These are phyloP conservation scores for Danaus melanippus DNA, from an alignment of 1,140 invertebrate species.

Conservation along the genomic window DNA sequence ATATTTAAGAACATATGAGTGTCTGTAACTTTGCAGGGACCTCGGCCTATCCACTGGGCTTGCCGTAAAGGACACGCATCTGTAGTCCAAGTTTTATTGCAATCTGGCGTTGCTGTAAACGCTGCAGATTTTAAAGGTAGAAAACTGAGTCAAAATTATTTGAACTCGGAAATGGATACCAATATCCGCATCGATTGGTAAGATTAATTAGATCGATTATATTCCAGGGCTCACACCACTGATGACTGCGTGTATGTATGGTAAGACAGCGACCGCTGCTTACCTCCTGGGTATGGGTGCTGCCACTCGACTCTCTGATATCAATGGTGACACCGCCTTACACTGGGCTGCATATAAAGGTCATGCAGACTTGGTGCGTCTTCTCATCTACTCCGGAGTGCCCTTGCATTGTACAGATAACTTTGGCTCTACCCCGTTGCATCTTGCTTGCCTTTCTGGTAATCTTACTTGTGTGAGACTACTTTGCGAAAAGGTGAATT, in stretches of 20 bases:
- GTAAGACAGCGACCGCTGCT: conserved; percentile 88
- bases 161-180: too few relatives aligned
- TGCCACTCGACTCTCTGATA: conserved; percentile 87
- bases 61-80: conserved; percentile 88
- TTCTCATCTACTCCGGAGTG: conserved; percentile 92
- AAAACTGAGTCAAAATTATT: neutral
- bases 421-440: conserved; percentile 93
- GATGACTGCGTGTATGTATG: conserved; percentile 95
- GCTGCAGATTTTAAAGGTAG: conserved; percentile 88
- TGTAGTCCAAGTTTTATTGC: conserved; percentile 86
- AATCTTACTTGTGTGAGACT: conserved; percentile 86
- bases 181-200: too few relatives aligned
- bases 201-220: too few relatives aligned
- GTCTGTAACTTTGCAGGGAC: conserved; percentile 75
- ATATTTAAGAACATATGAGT: neutral
- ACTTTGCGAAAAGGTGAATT: conserved; percentile 85
- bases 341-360: conserved; percentile 97
- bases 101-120: conserved; percentile 91
- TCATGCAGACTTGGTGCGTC: conserved; percentile 86
- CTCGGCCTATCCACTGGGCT: conserved; percentile 93
- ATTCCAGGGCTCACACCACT: conserved; percentile 82
- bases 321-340: conserved; percentile 92
- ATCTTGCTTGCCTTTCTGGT: conserved; percentile 92
- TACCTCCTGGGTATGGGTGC: conserved; percentile 91
- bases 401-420: conserved; percentile 92